A percentile compares a stretch with the other conserved stretches of the same genome.
Evolutionary conservation across 2,797 vertebrate species (phyloP).

Genomic region (Rhinophrynus dorsalis): DNA sequence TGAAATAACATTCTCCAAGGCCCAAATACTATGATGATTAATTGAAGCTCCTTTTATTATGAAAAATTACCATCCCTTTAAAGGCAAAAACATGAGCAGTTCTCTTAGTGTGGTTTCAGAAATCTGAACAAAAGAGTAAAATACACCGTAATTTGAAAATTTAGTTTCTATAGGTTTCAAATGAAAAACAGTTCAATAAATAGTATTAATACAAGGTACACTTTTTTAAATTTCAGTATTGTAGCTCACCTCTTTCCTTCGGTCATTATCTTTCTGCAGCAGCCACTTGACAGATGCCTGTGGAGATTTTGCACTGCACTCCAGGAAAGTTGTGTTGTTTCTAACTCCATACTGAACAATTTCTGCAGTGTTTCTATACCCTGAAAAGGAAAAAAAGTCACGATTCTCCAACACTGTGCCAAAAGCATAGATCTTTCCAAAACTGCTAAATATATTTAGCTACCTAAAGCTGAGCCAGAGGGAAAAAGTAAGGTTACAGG

Average conservation of each 20-base stretch:
- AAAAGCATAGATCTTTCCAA: conserved; percentile 14
- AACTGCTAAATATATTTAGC: conserved; percentile 28
- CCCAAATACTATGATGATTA: too few species aligned
- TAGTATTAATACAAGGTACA: too few species aligned
- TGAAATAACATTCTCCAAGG: too few species aligned
- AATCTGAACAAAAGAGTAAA: too few species aligned
- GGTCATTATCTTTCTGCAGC: conserved; percentile 92
- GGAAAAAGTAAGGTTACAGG: not conserved
- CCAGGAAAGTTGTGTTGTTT: conserved; percentile 97
- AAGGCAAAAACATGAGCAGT: too few species aligned
- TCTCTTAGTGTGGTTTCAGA: too few species aligned
- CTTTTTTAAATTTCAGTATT: too few species aligned
- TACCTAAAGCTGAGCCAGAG: not conserved
- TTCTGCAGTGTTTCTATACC: conserved; percentile 93
- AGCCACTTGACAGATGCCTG: conserved; percentile 94
- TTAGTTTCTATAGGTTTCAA: too few species aligned
- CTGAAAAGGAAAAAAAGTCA: conserved; percentile 62
- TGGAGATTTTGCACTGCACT: conserved; percentile 91
- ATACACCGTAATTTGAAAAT: too few species aligned
- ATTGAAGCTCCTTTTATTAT: too few species aligned
- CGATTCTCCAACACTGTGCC: not conserved
- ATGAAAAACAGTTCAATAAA: too few species aligned
- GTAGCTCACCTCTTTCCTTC: conserved; percentile 92
- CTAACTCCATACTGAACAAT: conserved; percentile 91
- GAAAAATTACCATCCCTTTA: too few species aligned